Evolutionary conservation across 2,113 vertebrate species (phyloP), one percentile per base, ranked within the genome.

Genomic region (Protomyctophum bolini): DNA sequence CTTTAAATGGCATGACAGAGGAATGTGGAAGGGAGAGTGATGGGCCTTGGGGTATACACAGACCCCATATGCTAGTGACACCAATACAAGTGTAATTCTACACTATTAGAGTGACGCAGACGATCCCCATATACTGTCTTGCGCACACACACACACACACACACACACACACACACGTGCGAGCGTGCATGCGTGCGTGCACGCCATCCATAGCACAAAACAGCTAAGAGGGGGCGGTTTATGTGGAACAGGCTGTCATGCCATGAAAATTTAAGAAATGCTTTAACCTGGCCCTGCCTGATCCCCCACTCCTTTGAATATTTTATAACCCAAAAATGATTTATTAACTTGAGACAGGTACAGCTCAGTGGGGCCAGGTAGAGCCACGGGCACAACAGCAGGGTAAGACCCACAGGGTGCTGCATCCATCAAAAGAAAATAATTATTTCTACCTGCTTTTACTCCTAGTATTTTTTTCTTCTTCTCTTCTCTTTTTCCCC

Each of bases 41-140:
- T 90, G 93, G 95, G 95, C 96, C 95, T 96, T 93, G 95, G 96
- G 97, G 95, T 96, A 93, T 94, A 95, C 95, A 95, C 94, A 94
- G 94, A 91, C 90, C 94, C 95, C 95, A 95, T 97, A 96, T 95
- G 96, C 95, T 92, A 85, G 92, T 92, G 93, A 96, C 95, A 95
- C 95, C 89, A 95, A 96, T 95, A 96, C 95, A 96, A 96, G 95
- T 95, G 94, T 97, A 97, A 97, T 95, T 96, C 95, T 93, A 95
- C 93, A 95, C 95, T 94, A 94, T 95, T 94, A 94, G 93, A 97
- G 94, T 95, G 95, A 97, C 95, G 95, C 93, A 88, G 89, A 93
- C 92, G 94, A 94, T 95, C 94, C 82, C 94, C 76, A 68, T 76
- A 69, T 67, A 68, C 64, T 65, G 59, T 64, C 66, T 28, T 71